These are phyloP conservation scores for Leptopilina boulardi DNA, from an alignment of 1,140 invertebrate species.

Conservation along the genomic window DNA sequence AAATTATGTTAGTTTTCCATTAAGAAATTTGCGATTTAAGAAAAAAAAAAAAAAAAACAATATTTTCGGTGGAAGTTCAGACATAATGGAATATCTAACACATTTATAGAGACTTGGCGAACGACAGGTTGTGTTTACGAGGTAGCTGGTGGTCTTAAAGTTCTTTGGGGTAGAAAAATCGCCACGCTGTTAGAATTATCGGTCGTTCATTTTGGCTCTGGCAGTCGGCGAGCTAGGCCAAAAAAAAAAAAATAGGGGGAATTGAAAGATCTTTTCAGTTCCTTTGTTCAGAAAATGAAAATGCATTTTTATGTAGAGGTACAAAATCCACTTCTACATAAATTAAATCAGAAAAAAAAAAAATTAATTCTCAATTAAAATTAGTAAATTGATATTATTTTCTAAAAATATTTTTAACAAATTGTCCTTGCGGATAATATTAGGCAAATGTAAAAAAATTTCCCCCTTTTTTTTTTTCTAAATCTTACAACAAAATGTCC, in stretches of 20 bases:
- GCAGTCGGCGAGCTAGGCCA: not conserved
- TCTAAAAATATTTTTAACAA: too few relatives aligned
- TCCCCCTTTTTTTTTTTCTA: not conserved
- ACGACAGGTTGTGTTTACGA: slow-evolving; percentile 23
- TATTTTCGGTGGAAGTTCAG: not conserved
- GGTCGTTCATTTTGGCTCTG: not conserved
- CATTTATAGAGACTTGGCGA: slow-evolving; percentile 17
- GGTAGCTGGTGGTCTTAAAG: slow-evolving; percentile 22
- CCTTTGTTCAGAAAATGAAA: not conserved
- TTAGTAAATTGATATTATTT: too few relatives aligned
- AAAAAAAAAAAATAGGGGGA: too few relatives aligned
- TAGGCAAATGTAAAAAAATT: not conserved
- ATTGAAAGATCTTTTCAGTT: not conserved
- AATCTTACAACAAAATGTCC: not conserved
- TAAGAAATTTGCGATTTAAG: not conserved
- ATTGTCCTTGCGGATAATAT: too few relatives aligned
- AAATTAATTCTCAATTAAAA: too few relatives aligned
- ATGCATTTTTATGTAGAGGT: not conserved
- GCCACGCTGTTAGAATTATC: slow-evolving; percentile 22
- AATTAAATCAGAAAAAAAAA: too few relatives aligned
- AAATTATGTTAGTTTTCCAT: not conserved
- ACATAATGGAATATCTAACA: slow-evolving; percentile 27
- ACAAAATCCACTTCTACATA: too few relatives aligned
- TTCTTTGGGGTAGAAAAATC: slow-evolving; percentile 14
- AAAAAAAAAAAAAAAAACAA: not conserved